Evolutionary conservation across 2,888 invertebrate species (phyloP).

Genomic region (Herminia tarsipennalis): DNA sequence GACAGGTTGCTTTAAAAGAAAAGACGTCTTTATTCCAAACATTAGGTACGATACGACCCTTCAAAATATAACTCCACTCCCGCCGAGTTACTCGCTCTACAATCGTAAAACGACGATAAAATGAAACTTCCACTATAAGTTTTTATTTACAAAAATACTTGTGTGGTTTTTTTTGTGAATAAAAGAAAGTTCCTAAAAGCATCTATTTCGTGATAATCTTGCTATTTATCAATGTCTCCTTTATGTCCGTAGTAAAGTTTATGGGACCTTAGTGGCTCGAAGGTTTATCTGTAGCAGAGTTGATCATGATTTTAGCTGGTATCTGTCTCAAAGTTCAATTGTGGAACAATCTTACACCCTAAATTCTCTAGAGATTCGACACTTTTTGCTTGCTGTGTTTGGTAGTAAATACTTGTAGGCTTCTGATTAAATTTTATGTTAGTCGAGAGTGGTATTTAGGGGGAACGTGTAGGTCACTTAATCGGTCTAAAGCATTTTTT

Average conservation of each 20-base stretch:
- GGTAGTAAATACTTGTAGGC: no score
- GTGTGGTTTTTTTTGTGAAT: slow-evolving; percentile 13
- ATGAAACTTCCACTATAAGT: slow-evolving; percentile 25
- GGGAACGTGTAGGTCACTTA: no score
- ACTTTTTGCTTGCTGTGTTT: no score
- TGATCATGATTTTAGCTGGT: slow-evolving; percentile 32
- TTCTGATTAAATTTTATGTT: no score
- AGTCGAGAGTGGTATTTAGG: no score
- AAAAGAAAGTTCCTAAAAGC: slow-evolving; percentile 36
- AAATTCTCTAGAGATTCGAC: no score
- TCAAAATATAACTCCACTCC: not conserved
- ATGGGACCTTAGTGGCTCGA: slow-evolving; percentile 30
- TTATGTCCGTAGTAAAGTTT: slow-evolving; percentile 42
- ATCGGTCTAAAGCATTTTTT: no score
- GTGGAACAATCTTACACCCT: no score
- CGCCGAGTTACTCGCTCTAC: not conserved
- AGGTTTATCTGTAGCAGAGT: slow-evolving; percentile 33
- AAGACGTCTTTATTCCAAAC: not conserved
- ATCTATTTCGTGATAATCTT: slow-evolving; percentile 47
- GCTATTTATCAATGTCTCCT: slow-evolving; percentile 48
- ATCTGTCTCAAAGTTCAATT: slow-evolving; percentile 23
- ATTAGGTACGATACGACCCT: not conserved
- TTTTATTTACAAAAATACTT: slow-evolving; percentile 30
- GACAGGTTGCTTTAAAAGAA: not conserved
- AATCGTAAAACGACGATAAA: slow-evolving; percentile 14